phyloP scores from a whole-genome alignment of 2,797 vertebrate genomes.

The Cyclopterus lumpus region DNA sequence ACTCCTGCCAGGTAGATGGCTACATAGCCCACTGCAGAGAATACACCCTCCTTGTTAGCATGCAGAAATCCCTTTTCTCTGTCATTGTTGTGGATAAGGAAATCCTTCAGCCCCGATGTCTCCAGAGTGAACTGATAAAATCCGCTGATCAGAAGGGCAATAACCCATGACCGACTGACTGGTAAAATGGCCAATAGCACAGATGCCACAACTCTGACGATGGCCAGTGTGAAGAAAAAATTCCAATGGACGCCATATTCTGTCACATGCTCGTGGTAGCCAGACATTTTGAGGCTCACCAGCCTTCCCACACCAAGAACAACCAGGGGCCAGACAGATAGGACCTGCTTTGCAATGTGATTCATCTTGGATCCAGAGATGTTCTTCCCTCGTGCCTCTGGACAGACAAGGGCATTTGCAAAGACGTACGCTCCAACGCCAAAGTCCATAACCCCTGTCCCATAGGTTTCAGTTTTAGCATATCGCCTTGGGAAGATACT shows the following conservation, averaged over 20 bases:
- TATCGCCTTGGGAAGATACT: constrained; percentile 91
- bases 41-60: constrained; percentile 94
- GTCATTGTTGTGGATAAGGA: constrained; percentile 86
- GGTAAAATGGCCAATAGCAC: constrained; percentile 85
- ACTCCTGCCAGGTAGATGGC: constrained; percentile 92
- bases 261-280: constrained; percentile 92
- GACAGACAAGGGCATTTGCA: constrained; percentile 91
- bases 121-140: constrained; percentile 88
- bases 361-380: constrained; percentile 69
- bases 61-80: constrained; percentile 86
- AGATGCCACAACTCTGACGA: constrained; percentile 88
- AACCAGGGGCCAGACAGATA: constrained; percentile 89
- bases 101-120: constrained; percentile 84
- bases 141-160: constrained; percentile 80
- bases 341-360: constrained; percentile 82
- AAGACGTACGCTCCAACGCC: constrained; percentile 94
- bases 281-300: constrained; percentile 86
- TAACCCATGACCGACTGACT: constrained; percentile 81
- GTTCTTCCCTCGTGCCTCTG: constrained; percentile 87
- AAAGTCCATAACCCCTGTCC: constrained; percentile 96
- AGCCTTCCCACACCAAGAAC: constrained; percentile 89
- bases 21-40: constrained; percentile 90
- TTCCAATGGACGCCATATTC: constrained; percentile 99
- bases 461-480: constrained; percentile 95
- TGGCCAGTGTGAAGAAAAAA: constrained; percentile 95